Evolutionary conservation across 35 echinoderm and acorn worm species (phyloP).

Genomic region (Apostichopus californicus): DNA sequence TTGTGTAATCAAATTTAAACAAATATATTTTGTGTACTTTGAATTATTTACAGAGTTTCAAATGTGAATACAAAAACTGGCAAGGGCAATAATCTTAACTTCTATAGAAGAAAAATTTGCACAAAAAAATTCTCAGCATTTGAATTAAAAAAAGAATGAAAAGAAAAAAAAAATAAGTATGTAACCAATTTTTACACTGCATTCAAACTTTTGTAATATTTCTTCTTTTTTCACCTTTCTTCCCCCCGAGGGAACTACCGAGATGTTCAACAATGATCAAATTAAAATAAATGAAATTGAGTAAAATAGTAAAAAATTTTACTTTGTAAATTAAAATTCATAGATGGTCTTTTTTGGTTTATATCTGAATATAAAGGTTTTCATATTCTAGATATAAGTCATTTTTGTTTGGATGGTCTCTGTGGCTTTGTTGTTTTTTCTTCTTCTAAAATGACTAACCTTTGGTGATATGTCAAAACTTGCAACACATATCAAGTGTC

Average conservation of each 20-base stretch:
- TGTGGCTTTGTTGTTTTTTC: no score
- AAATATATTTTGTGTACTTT: slow-evolving; percentile 46
- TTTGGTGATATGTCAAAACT: no score
- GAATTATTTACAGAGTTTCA: slow-evolving; percentile 27
- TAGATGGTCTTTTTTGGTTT: background rate
- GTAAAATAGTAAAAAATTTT: background rate
- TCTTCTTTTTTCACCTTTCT: no score
- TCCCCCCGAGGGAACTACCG: background rate
- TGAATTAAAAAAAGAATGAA: background rate
- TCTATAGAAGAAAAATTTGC: background rate
- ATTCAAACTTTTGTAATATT: no score
- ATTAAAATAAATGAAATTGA: background rate
- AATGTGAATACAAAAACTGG: slow-evolving; percentile 46
- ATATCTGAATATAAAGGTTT: background rate
- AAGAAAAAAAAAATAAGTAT: no score
- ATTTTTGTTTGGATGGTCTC: no score
- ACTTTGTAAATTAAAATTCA: no score
- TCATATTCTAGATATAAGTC: background rate
- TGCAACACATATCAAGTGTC: no score
- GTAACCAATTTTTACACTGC: no score
- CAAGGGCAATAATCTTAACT: background rate
- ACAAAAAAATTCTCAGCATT: background rate
- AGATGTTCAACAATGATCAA: background rate
- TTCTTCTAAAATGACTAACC: no score
- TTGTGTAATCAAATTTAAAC: background rate